Evolutionary conservation across 2,113 vertebrate species (phyloP).

Genomic region (Tyrannus savana): DNA sequence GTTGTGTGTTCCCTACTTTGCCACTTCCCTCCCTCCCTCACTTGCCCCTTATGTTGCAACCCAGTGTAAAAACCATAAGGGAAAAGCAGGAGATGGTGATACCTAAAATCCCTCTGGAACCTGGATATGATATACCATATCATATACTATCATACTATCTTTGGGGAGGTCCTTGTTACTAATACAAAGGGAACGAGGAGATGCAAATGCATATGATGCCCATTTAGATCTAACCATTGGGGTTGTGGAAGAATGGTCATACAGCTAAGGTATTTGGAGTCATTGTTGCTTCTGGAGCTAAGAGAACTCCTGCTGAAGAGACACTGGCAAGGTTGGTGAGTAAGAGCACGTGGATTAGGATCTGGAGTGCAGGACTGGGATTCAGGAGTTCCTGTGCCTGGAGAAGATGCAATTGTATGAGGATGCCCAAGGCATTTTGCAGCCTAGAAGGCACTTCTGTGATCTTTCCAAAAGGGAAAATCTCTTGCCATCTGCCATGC

Average conservation of each 20-base stretch:
- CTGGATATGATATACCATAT: neutral
- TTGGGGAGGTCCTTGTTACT: neutral
- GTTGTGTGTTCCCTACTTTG: conserved; percentile 20
- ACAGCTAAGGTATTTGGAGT: neutral
- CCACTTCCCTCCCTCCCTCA: conserved; percentile 13
- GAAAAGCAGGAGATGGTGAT: neutral
- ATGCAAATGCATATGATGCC: neutral
- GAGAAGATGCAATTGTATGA: conserved; percentile 3
- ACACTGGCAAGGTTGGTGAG: conserved; percentile 42
- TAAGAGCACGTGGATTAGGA: neutral
- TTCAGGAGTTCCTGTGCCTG: neutral
- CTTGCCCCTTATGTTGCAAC: conserved; percentile 15
- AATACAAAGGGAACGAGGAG: neutral
- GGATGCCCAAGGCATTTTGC: conserved; percentile 31
- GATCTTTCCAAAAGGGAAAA: conserved; percentile 28
- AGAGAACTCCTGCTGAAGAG: conserved; percentile 48
- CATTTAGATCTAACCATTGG: neutral
- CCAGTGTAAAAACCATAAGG: neutral
- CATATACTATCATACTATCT: neutral
- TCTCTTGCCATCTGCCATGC: conserved; percentile 1
- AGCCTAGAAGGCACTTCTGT: conserved; percentile 33
- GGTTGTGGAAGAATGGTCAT: neutral
- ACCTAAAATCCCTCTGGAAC: neutral
- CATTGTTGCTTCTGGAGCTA: neutral
- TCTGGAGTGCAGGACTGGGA: neutral